Conservation (phyloP, 2,113 vertebrate species). For the Cnemophilus loriae region DNA sequence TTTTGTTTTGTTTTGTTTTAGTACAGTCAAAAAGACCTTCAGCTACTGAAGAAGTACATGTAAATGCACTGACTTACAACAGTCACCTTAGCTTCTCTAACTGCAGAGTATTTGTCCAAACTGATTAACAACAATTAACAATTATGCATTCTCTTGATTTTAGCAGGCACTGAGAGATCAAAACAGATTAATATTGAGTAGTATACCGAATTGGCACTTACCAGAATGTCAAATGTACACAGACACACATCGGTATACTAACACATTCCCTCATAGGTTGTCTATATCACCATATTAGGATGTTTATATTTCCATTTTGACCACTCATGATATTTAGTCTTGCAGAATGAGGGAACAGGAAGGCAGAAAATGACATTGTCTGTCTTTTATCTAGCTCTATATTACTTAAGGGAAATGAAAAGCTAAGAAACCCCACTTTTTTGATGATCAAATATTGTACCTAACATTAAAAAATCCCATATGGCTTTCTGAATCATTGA, state of each 20-base stretch:
- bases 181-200: not conserved
- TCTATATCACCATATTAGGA: not conserved
- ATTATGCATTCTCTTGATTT: not conserved
- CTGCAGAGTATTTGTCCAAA: not conserved
- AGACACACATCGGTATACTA: not conserved
- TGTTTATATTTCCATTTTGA: not conserved
- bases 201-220: not conserved
- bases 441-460: not conserved
- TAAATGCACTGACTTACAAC: not conserved
- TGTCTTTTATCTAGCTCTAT: not conserved
- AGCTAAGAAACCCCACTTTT: not conserved
- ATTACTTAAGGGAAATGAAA: not conserved
- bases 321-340: not conserved
- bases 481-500: not conserved
- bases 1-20: not conserved
- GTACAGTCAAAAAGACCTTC: not conserved
- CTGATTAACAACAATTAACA: not conserved
- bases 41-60: not conserved
- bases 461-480: not conserved
- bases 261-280: not conserved
- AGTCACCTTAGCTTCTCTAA: not conserved
- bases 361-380: not conserved
- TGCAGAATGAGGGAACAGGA: not conserved
- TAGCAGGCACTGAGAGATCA: not conserved
- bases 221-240: not conserved